phyloP scores from a whole-genome alignment of 2,113 vertebrate species.

The Bubo scandiacus region DNA sequence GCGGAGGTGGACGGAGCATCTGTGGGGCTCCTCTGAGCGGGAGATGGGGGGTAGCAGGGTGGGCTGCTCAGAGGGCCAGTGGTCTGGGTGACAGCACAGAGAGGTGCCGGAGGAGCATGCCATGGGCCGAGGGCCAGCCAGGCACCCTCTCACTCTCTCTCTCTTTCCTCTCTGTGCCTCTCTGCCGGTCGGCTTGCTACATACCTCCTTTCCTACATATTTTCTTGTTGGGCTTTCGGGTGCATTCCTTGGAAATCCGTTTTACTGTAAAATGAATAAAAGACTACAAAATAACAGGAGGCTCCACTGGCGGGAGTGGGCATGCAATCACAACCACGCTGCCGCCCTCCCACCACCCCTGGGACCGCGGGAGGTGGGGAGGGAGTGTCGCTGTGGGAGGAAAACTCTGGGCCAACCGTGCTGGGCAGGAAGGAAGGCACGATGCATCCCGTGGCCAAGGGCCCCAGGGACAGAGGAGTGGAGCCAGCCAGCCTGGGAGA shows the following conservation, averaged over 20 bases:
- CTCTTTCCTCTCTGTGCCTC: constrained; percentile 80
- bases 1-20: neutral
- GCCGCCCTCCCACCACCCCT: constrained; percentile 52
- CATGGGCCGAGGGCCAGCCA: neutral
- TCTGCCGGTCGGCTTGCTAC: constrained; percentile 85
- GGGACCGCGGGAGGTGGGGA: constrained; percentile 65
- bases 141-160: constrained; percentile 71
- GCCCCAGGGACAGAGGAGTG: neutral
- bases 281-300: constrained; percentile 99
- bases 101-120: constrained; percentile 29
- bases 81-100: neutral
- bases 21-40: neutral
- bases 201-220: constrained; percentile 99
- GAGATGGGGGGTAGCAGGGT: neutral
- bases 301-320: constrained; percentile 86
- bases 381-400: constrained; percentile 61
- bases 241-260: constrained; percentile 99
- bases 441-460: neutral
- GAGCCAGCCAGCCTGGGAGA: constrained; percentile 1
- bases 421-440: constrained; percentile 32
- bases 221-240: constrained; percentile 99
- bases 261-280: constrained; percentile 99
- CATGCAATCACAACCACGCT: constrained; percentile 90
- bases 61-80: neutral
- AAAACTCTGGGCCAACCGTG: constrained; percentile 54